phyloP scores from a whole-genome alignment of 2,797 vertebrate species.

The Centropyge bicolor region DNA sequence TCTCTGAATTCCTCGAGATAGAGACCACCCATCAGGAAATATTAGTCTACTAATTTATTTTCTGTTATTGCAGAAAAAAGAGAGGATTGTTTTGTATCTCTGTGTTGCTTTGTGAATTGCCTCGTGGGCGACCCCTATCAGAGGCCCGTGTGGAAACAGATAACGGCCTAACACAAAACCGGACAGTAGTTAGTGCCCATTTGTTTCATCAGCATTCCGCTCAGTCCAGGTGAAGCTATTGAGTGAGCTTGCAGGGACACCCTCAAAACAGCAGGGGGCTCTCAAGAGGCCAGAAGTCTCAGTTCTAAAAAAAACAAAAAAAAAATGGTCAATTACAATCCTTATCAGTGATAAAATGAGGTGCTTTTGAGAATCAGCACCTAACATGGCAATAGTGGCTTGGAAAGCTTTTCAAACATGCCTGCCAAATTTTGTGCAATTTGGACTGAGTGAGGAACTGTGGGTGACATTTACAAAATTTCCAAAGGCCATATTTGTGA shows the following conservation, averaged over 20 bases:
- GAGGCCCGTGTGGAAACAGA: not conserved
- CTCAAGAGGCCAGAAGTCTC: not conserved
- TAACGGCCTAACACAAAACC: not conserved
- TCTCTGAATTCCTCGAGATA: too few species aligned
- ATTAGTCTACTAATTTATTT: too few species aligned
- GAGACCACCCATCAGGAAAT: too few species aligned
- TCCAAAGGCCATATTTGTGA: conserved; percentile 30
- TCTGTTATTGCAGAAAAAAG: too few species aligned
- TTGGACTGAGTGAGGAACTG: conserved; percentile 28
- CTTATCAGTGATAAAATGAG: not conserved
- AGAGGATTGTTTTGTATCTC: too few species aligned
- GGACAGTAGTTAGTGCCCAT: not conserved
- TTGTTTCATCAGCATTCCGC: conserved; percentile 3
- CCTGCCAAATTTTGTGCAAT: conserved; percentile 33
- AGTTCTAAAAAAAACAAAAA: not conserved
- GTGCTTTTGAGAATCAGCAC: conserved; percentile 21
- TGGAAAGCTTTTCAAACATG: conserved; percentile 13
- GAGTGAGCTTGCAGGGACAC: not conserved
- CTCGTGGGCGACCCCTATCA: too few species aligned
- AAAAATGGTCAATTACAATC: not conserved
- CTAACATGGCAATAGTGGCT: conserved; percentile 6
- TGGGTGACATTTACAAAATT: conserved; percentile 39
- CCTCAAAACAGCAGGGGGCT: not conserved
- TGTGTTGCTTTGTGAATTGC: too few species aligned
- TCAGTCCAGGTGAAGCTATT: not conserved